These are phyloP conservation scores for Odiellus spinosus DNA, from an alignment of 2,888 invertebrate genomes.

Conservation along the genomic window DNA sequence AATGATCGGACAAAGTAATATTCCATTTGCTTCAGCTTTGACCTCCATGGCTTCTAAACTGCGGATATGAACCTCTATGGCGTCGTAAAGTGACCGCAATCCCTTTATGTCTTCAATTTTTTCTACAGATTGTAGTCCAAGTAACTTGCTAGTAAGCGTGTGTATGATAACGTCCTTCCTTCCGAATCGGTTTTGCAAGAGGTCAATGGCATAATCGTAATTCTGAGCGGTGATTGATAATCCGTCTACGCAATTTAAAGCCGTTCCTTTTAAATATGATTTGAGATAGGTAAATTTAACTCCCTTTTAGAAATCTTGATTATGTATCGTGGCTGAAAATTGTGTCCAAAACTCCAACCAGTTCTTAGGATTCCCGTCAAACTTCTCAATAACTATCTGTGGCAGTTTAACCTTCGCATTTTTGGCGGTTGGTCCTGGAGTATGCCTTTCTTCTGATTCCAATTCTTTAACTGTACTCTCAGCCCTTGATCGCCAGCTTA, in stretches of 20 bases:
- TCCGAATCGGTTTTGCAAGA: conserved; percentile 3
- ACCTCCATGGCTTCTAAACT: neutral
- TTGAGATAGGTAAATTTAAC: conserved; percentile 6
- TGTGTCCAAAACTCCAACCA: conserved; percentile 4
- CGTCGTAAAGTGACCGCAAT: conserved; percentile 3
- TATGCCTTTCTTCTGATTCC: no score
- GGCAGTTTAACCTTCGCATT: neutral
- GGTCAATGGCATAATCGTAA: conserved; percentile 1
- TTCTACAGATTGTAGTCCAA: neutral
- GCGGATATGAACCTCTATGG: neutral
- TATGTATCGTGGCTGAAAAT: conserved; percentile 2
- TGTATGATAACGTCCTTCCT: conserved; percentile 2
- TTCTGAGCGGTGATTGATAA: conserved; percentile 1
- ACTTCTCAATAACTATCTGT: neutral
- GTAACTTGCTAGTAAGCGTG: neutral
- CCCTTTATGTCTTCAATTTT: neutral
- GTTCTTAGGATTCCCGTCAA: neutral
- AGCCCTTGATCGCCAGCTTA: no score
- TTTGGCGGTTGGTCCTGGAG: no score
- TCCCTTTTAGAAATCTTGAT: neutral
- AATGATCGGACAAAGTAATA: neutral
- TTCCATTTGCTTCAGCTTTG: neutral
- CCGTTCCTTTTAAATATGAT: conserved; percentile 3
- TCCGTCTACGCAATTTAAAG: neutral
- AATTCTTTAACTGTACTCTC: no score